Conservation (phyloP, 2,113 vertebrate genomes). For the Ailuropoda melanoleuca region DNA sequence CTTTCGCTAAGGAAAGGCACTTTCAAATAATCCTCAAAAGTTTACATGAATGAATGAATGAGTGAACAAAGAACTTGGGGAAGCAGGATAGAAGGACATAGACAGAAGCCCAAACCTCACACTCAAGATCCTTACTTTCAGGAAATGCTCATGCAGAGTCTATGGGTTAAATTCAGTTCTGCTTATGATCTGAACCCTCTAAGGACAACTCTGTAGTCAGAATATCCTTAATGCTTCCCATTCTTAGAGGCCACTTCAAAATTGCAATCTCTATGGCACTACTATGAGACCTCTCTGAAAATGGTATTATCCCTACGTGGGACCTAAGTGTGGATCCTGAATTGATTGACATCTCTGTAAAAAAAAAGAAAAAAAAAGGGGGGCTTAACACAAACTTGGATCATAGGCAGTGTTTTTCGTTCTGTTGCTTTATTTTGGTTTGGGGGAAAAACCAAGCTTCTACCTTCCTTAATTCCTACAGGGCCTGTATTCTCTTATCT, state of each 20-base stretch:
- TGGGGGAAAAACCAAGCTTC: background rate
- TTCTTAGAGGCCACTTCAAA: background rate
- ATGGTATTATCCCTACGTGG: background rate
- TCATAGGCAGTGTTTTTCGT: background rate
- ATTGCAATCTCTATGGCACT: background rate
- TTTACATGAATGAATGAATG: background rate
- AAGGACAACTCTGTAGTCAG: background rate
- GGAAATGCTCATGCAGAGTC: background rate
- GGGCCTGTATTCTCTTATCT: background rate
- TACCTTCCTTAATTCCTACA: background rate
- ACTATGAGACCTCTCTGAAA: background rate
- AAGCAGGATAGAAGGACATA: background rate
- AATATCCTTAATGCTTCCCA: background rate
- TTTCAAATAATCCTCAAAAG: background rate
- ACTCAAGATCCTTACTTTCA: background rate
- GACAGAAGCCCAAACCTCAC: background rate
- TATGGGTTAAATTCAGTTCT: background rate
- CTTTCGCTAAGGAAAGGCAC: background rate
- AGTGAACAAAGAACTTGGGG: background rate
- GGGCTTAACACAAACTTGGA: background rate
- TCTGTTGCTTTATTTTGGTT: slow-evolving; percentile 20
- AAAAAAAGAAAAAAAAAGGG: background rate
- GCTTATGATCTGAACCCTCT: background rate
- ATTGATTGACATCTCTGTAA: background rate
- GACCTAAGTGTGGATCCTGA: background rate